These are phyloP conservation scores for Protodeltote pygarga DNA, from an alignment of 2,888 invertebrate genomes.

Conservation along the genomic window DNA sequence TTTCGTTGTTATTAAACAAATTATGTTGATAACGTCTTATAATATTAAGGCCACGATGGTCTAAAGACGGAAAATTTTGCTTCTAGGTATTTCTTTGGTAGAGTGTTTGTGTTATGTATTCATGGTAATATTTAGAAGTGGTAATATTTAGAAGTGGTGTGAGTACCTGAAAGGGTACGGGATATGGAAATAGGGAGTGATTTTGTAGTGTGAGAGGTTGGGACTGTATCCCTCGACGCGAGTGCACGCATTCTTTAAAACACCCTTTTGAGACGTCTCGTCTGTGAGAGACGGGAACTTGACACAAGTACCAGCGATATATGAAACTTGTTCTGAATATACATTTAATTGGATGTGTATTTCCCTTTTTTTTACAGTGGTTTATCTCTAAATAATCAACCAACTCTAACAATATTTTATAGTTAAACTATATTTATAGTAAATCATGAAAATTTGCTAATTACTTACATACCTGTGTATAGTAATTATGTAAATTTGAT, in stretches of 20 bases:
- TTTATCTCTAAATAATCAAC: too few species aligned
- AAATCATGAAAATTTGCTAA: too few species aligned
- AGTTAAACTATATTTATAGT: too few species aligned
- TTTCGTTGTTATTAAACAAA: conserved; percentile 52
- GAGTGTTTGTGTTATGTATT: conserved; percentile 27
- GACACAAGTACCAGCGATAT: conserved; percentile 56
- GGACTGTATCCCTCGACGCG: conserved; percentile 63
- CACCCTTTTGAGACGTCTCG: conserved; percentile 79
- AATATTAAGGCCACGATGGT: conserved; percentile 34
- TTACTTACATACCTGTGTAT: too few species aligned
- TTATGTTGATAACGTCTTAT: conserved; percentile 43
- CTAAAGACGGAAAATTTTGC: conserved; percentile 36
- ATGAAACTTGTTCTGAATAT: conserved; percentile 48
- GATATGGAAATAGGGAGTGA: conserved; percentile 65
- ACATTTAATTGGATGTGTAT: conserved; percentile 29
- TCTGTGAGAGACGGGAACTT: conserved; percentile 60
- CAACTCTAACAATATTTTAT: too few species aligned
- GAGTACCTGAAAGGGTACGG: conserved; percentile 53
- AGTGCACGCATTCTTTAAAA: conserved; percentile 74
- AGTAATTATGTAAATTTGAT: too few species aligned
- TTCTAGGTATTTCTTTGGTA: conserved; percentile 18
- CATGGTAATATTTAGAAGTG: conserved; percentile 47
- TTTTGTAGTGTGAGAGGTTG: conserved; percentile 65
- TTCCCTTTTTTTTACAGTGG: conserved; percentile 5
- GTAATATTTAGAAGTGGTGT: conserved; percentile 47